Conservation (phyloP, 35 echinoderm and acorn worm species). For the Ophioderma brevispina region DNA sequence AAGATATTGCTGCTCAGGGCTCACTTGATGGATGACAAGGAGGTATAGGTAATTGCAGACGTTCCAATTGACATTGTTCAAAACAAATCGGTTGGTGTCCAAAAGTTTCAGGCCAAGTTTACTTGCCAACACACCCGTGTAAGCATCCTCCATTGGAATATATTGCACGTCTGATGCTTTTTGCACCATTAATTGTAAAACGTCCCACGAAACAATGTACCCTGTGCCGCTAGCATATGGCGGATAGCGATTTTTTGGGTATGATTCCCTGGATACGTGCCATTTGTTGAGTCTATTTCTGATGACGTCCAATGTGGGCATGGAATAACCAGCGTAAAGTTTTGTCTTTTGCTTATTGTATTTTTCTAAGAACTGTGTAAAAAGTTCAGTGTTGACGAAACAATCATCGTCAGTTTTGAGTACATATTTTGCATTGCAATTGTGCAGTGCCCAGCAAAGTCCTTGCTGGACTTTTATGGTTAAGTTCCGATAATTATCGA, state of each 20-base stretch:
- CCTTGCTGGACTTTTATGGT: slow-evolving; percentile 94
- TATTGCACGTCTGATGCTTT: slow-evolving; percentile 51
- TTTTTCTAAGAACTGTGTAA: slow-evolving; percentile 57
- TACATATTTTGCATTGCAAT: slow-evolving; percentile 74
- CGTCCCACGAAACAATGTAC: slow-evolving; percentile 83
- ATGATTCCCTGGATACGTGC: slow-evolving; percentile 35
- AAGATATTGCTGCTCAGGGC: slow-evolving; percentile 78
- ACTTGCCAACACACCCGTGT: slow-evolving; percentile 76
- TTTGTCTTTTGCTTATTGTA: slow-evolving; percentile 54
- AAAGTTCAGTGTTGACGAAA: slow-evolving; percentile 76
- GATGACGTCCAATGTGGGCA: slow-evolving; percentile 28
- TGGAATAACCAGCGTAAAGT: slow-evolving; percentile 68
- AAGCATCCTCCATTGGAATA: slow-evolving; percentile 85
- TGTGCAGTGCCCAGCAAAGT: slow-evolving; percentile 62
- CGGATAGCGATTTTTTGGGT: slow-evolving; percentile 27
- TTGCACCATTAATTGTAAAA: slow-evolving; percentile 64
- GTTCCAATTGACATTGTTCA: slow-evolving; percentile 80
- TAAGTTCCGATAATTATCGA: slow-evolving; percentile 76
- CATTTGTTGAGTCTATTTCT: slow-evolving; percentile 36
- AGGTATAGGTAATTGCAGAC: slow-evolving; percentile 93
- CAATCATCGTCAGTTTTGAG: slow-evolving; percentile 93
- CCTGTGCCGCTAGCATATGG: slow-evolving; percentile 84
- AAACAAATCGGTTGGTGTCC: slow-evolving; percentile 80
- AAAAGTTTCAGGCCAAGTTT: slow-evolving; percentile 22
- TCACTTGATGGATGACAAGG: slow-evolving; percentile 77